A percentile compares a stretch with the other conserved stretches of the same genome.
phyloP scores from a whole-genome alignment of 2,113 vertebrate species.

The Lagopus leucura region DNA sequence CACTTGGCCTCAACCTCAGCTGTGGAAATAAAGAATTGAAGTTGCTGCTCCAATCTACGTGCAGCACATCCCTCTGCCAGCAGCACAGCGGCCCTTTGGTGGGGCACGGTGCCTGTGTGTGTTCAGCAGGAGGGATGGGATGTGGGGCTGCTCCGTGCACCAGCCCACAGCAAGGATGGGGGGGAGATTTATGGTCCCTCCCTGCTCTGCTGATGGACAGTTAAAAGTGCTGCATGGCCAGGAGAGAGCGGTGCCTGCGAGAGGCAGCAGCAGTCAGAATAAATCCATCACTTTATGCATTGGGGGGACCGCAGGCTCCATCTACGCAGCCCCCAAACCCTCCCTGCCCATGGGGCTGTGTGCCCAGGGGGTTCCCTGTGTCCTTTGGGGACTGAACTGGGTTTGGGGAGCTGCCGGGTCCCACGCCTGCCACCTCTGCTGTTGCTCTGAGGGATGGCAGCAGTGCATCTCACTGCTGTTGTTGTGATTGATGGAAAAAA shows the following conservation, averaged over 20 bases:
- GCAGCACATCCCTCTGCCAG: rapidly evolving
- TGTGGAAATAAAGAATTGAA: conserved; percentile 10
- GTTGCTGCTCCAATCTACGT: neutral
- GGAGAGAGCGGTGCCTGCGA: neutral
- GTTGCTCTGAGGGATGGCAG: neutral
- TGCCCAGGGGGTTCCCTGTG: too few relatives aligned
- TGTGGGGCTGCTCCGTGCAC: too few relatives aligned
- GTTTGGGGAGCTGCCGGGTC: neutral
- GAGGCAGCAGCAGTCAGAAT: neutral
- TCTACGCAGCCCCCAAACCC: neutral
- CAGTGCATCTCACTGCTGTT: too few relatives aligned
- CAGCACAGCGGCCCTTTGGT: rapidly evolving
- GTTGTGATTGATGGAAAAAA: too few relatives aligned
- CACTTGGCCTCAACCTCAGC: neutral
- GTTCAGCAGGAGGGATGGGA: neutral
- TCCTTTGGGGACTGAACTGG: neutral
- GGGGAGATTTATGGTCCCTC: conserved; percentile 1
- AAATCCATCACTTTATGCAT: conserved; percentile 3
- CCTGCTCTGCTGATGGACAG: conserved; percentile 21
- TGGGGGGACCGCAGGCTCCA: neutral
- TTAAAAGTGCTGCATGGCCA: neutral
- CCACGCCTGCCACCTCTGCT: neutral
- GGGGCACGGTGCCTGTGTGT: rapidly evolving
- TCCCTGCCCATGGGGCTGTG: neutral
- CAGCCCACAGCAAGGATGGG: too few relatives aligned